phyloP scores from a whole-genome alignment of 2,113 vertebrate genomes.

The human region DNA sequence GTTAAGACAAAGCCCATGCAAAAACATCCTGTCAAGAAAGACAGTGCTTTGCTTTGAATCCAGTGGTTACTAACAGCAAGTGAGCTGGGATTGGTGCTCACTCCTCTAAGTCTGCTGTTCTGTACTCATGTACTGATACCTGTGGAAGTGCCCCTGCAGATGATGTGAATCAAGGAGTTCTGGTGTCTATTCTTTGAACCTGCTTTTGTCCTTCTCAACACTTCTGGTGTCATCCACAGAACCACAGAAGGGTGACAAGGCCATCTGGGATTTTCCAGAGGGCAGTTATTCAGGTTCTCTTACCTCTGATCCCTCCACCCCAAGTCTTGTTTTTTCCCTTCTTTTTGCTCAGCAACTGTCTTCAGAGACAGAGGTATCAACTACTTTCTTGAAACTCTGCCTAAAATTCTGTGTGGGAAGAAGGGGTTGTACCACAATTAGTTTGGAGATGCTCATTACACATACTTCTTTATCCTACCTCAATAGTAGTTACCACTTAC shows the following conservation, averaged over 20 bases:
- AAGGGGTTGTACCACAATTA: background rate
- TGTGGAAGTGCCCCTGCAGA: fast-evolving
- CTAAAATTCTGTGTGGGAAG: background rate
- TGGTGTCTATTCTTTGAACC: background rate
- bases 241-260: background rate
- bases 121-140: fast-evolving
- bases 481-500: background rate
- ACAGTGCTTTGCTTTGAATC: background rate
- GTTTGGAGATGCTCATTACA: background rate
- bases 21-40: background rate
- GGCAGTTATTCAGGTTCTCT: too few species aligned
- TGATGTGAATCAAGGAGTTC: background rate
- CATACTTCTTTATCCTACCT: background rate
- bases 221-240: background rate
- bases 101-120: background rate
- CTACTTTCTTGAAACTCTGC: background rate
- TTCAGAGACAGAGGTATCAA: background rate
- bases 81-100: background rate
- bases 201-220: background rate
- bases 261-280: background rate
- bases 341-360: background rate
- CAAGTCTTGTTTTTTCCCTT: background rate
- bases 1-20: background rate
- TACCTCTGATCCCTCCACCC: background rate
- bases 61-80: background rate